Percentiles rank a stretch among this genome's conserved stretches.
phyloP scores from a whole-genome alignment of 2,888 invertebrate species.

The Oscheius sp. region DNA sequence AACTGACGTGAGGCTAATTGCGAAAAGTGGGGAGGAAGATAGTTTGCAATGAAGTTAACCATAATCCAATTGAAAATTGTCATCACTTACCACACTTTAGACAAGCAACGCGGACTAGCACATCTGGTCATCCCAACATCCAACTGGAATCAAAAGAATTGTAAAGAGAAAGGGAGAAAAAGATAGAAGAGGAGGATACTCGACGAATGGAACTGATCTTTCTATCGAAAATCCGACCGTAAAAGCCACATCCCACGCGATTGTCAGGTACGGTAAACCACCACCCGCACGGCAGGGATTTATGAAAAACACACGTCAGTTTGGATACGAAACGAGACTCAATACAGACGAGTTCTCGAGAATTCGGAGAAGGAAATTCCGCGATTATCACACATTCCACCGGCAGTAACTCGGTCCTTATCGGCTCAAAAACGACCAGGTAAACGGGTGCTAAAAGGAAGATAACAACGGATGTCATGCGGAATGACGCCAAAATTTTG shows the following conservation, averaged over 20 bases:
- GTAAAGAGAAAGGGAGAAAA: constrained; percentile 2
- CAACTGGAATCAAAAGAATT: no score
- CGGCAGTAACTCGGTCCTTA: neutral
- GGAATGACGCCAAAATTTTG: constrained; percentile 8
- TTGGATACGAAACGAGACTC: no score
- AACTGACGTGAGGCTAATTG: neutral
- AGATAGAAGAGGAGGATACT: constrained; percentile 8
- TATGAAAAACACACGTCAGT: constrained; percentile 25
- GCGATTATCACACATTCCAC: neutral
- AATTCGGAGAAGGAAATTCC: no score
- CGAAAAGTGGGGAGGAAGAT: neutral
- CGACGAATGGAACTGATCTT: constrained; percentile 10
- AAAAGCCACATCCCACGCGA: constrained; percentile 22
- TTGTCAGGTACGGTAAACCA: constrained; percentile 20
- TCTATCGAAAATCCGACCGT: constrained; percentile 16
- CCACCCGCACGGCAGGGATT: constrained; percentile 23
- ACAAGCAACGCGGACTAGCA: constrained; percentile 29
- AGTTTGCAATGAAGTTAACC: neutral
- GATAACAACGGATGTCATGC: constrained; percentile 20
- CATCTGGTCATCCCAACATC: constrained; percentile 34
- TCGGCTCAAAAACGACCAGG: neutral
- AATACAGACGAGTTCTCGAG: no score
- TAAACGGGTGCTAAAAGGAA: constrained; percentile 22
- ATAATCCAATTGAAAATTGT: no score
- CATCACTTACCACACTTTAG: constrained; percentile 32